Base-by-base conservation (phyloP, 2,113 vertebrate species). In the Orientallactaga bullata region DNA sequence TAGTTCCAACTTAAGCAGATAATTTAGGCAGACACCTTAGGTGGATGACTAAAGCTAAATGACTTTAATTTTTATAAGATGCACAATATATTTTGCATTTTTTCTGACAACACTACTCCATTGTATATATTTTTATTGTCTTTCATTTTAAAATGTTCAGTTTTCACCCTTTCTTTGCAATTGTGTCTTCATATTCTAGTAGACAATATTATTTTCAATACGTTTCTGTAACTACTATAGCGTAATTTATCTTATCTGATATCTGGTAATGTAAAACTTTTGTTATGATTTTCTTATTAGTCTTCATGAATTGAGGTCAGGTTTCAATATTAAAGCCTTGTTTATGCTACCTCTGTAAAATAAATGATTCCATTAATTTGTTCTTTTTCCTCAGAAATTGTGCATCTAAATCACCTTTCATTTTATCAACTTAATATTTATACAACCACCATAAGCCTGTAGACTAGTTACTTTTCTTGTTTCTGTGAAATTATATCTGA, bases 371-470 rank as follows among this genome's bases (percentile, higher is more conserved):
- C n/a, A 60, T 85, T 35, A 66, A 28, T 85, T 77, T 85, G 3
- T 94, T 90, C 60, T 73, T 91, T 79, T 21, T 20, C 16, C 3
- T 10, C 8, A 30, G 51, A 58, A 85, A 72, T 94, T 47, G 60
- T 78, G 74, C 28, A 39, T 65, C 55, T 84, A 92, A 95, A 72
- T 85, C 23, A 79, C 15, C 3, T 78, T 73, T 51, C 5, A 26
- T 85, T 79, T 90, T 60, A 61, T 68, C 55, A 84, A 84, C 60
- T 68, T 82, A 92, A 42, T 72, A 80, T 78, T 94, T 91, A 58
- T 89, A 55, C 32, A 68, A 17, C 21, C 80, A 76, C 24, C 24
- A 39, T 55, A 69, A 35, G 65, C 24, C 5, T 15, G 58, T 28
- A 6, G 4, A 69, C 35, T 69, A 55, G 12, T 69, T 20, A 42